Evolutionary conservation across 2,888 invertebrate species (phyloP), one percentile per base, ranked within the genome.

Genomic region (Diachrysia chrysitis): DNA sequence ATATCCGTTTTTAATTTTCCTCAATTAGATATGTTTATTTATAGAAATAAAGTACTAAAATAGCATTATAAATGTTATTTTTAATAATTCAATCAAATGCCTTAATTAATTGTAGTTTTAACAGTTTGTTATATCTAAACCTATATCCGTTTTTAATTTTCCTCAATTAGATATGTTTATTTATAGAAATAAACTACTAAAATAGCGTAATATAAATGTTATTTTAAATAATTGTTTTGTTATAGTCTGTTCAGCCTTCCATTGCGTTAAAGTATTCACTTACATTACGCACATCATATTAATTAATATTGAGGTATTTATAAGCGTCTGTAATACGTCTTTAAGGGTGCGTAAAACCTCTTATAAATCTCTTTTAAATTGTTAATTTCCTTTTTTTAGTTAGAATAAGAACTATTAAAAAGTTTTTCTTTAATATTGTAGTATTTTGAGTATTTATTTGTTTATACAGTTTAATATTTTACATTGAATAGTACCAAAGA

Each of bases 101-200:
- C 3, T 16, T 14, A 37, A 48, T 12, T 17, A 23, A 17, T 29
- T 29, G 14, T 32, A 5, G 2, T 48, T 12, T 10, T 48, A 23
- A 53, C 16, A 23, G 12, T 14, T 3, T 17, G 16, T 19, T n/a
- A 37, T 42, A 42, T 4, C 16, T 37, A 37, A 1, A 16, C 32
- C 19, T 14, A 46, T 21, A 23, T 7, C 12, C 0, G 29, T 48
- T 63, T 53, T 29, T 42, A 37, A 16, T 17, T 64, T 76, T 76
- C 61, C 65, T 58, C 58, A 9, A 65, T 56, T 14, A 25, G 0
- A 25, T 25, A 4, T 25, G 9, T 42, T 76, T 76, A 70, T 53
- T 46, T 35, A 51, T 55, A 76, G 17, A 60, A 58, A 23, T 29
- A 35, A 54, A 25, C n/a, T 55, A 63, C 56, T 57, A 74, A n/a